Conservation (phyloP, 1,140 invertebrate species). For the Halesus radiatus region DNA sequence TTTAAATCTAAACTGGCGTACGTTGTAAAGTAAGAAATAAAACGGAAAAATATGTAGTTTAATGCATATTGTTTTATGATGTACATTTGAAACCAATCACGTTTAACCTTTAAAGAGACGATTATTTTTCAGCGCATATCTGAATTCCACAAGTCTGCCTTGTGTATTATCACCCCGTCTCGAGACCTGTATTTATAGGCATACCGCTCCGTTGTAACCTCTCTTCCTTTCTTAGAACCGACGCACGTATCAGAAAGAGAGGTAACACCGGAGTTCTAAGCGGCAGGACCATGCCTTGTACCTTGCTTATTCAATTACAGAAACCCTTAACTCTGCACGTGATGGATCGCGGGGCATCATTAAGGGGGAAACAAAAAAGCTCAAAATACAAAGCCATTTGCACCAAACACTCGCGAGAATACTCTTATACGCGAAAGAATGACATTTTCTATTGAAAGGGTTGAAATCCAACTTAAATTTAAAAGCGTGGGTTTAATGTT, state of each 20-base stretch:
- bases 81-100: background rate
- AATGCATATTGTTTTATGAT: too few relatives aligned
- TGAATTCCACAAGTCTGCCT: too few relatives aligned
- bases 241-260: too few relatives aligned
- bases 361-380: constrained; percentile 18
- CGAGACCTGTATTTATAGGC: background rate
- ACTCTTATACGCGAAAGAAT: constrained; percentile 16
- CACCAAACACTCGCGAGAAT: constrained; percentile 6
- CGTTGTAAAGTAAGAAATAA: too few relatives aligned
- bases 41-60: too few relatives aligned
- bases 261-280: too few relatives aligned
- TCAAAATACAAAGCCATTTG: background rate
- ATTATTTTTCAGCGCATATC: too few relatives aligned
- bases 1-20: too few relatives aligned
- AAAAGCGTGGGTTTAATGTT: constrained; percentile 4
- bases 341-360: constrained; percentile 31
- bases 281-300: background rate
- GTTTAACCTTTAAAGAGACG: background rate
- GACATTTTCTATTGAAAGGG: constrained; percentile 20
- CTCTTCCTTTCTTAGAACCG: too few relatives aligned
- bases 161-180: too few relatives aligned
- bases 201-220: background rate
- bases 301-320: constrained; percentile 34
- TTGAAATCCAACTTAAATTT: constrained; percentile 8
- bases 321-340: constrained; percentile 20